phyloP scores from a whole-genome alignment of 1,140 invertebrate genomes.

The Bombus impatiens region DNA sequence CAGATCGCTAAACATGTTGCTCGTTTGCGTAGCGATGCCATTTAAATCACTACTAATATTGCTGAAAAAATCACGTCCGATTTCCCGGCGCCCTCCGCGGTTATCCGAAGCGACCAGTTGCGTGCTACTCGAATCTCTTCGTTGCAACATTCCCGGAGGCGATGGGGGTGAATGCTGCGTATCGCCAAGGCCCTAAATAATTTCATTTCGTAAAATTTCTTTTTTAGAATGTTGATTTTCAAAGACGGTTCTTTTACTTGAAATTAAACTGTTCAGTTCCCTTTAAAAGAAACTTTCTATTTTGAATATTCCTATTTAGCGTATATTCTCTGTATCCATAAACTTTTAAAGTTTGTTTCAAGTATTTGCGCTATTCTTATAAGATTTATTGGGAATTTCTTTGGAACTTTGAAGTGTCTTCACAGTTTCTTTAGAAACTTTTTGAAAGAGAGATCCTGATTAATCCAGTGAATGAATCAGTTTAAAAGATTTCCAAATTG shows the following conservation, averaged over 20 bases:
- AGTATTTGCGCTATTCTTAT: too few relatives aligned
- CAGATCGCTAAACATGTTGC: constrained; percentile 95
- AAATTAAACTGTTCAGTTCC: not conserved
- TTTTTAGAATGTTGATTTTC: not conserved
- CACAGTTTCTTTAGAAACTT: too few relatives aligned
- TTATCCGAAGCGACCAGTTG: constrained; percentile 78
- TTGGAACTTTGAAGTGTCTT: too few relatives aligned
- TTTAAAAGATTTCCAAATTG: not conserved
- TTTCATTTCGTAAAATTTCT: not conserved
- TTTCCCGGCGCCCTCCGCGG: constrained; percentile 76
- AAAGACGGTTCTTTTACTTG: not conserved
- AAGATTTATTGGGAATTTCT: too few relatives aligned
- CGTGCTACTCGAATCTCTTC: constrained; percentile 78
- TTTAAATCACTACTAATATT: constrained; percentile 95
- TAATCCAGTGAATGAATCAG: not conserved
- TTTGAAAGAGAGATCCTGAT: not conserved
- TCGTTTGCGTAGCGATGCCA: constrained; percentile 93
- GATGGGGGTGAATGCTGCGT: constrained; percentile 77
- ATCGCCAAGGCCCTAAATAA: constrained; percentile 77
- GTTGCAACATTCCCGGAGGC: constrained; percentile 64
- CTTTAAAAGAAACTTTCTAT: not conserved
- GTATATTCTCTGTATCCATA: too few relatives aligned
- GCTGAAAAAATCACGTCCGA: constrained; percentile 93
- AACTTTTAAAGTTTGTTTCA: too few relatives aligned
- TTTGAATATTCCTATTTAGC: not conserved